Conservation (phyloP, 2,797 vertebrate species). For the Nyctalus aviator region DNA sequence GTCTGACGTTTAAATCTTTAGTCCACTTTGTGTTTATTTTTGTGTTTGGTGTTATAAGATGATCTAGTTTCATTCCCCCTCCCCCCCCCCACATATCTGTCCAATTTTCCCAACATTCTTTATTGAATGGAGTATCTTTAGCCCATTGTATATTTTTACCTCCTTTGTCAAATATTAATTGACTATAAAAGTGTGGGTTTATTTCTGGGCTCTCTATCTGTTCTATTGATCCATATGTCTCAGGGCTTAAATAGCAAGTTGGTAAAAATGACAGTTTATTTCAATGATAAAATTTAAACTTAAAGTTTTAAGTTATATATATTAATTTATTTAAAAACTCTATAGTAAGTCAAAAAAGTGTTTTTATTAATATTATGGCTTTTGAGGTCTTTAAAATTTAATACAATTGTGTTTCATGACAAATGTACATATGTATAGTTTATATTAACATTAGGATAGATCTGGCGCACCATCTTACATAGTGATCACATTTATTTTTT, state of each 20-base stretch:
- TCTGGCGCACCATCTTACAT: not conserved
- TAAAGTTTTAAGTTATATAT: not conserved
- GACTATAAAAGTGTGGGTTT: no score
- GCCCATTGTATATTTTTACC: no score
- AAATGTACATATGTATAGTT: not conserved
- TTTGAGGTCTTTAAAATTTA: constrained; percentile 17
- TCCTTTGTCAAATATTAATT: no score
- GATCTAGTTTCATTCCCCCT: no score
- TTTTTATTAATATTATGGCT: not conserved
- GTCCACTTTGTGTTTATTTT: no score
- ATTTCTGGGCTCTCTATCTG: no score
- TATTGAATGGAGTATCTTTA: no score
- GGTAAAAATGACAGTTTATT: not conserved
- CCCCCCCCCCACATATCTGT: no score
- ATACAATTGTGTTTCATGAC: not conserved
- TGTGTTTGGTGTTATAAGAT: no score
- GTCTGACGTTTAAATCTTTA: no score
- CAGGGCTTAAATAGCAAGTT: constrained; percentile 22
- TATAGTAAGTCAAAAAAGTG: not conserved
- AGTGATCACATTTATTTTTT: not conserved
- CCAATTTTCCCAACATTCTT: no score
- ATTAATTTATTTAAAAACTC: constrained; percentile 8
- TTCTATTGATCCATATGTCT: not conserved
- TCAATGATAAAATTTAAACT: not conserved
- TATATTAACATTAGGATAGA: not conserved